Base-by-base conservation (phyloP, 2,113 vertebrate genomes). In the Lepidothrix coronata region DNA sequence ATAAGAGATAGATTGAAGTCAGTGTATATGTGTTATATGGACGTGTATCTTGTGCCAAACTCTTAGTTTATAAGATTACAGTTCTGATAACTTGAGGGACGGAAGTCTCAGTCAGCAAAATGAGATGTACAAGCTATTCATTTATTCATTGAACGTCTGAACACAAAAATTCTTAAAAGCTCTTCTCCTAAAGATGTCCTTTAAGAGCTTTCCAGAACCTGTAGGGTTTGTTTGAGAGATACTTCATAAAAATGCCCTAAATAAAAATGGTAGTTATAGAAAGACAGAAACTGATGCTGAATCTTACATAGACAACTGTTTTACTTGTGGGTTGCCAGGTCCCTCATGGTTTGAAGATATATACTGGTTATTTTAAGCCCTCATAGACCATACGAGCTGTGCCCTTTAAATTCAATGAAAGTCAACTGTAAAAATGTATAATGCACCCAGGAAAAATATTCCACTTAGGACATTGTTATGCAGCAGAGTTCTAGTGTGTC, bases 361-460 rank as follows among this genome's bases (percentile, higher is more conserved):
- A 25, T 12, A 19, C 31, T 72, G 25, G 15, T 80, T 78, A 33
- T 87, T 89, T 93, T 61, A 94, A 78, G 33, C 8, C 14, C 22
- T 67, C 0, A 0, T 27, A 93, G 66, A 37, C 37, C 19, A 1
- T 61, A n/a, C 28, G 41, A 90, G 27, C 30, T 82, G 9, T 78
- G 67, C 37, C 78, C 49, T 97, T 90, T 82, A 94, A 89, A 79
- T 91, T 85, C 74, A 49, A 11, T 88, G 62, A 71, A 95, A 82
- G 88, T 68, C 78, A 89, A 25, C 68, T 71, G 33, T 68, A 82
- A 89, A 91, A 93, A 75, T 68, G 48, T 85, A 75, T 88, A 63
- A 82, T 57, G 22, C 46, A 67, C 72, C 57, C 35, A 74, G 58
- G 33, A 93, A 88, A 95, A 91, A 72, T 85, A 85, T 91, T 95